These are phyloP conservation scores for Uloborus diversus DNA, from an alignment of 1,140 invertebrate species.

Conservation along the genomic window DNA sequence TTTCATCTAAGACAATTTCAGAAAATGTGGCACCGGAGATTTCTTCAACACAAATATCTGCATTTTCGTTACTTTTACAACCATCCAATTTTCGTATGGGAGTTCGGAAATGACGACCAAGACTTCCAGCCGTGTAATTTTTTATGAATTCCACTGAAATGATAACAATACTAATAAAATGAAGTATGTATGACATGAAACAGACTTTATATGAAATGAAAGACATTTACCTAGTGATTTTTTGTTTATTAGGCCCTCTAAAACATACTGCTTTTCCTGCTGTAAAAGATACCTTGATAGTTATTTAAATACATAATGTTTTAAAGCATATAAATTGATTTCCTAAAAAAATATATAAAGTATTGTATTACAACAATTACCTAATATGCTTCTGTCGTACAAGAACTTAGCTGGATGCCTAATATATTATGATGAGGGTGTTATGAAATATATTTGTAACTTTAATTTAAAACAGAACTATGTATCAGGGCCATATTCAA, in stretches of 20 bases:
- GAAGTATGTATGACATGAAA: background rate
- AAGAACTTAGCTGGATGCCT: too few relatives aligned
- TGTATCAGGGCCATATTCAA: too few relatives aligned
- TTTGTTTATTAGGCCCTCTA: constrained; percentile 71
- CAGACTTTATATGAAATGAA: background rate
- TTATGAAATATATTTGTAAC: too few relatives aligned
- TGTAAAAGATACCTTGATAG: constrained; percentile 69
- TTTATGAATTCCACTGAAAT: constrained; percentile 71
- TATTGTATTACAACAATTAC: too few relatives aligned
- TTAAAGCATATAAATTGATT: too few relatives aligned
- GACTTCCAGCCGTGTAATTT: constrained; percentile 71
- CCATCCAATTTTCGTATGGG: constrained; percentile 38
- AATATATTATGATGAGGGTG: too few relatives aligned
- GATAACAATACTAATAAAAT: constrained; percentile 11
- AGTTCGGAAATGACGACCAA: constrained; percentile 69
- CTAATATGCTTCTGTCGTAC: too few relatives aligned
- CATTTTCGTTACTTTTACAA: constrained; percentile 5
- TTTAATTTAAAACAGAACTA: too few relatives aligned
- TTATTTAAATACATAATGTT: too few relatives aligned
- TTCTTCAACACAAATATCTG: constrained; percentile 69
- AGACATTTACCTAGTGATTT: constrained; percentile 65
- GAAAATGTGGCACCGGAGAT: constrained; percentile 65
- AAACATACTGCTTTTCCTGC: constrained; percentile 75
- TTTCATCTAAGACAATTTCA: constrained; percentile 61
- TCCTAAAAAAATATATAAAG: too few relatives aligned